Evolutionary conservation across 1,140 invertebrate genomes (phyloP), one percentile per base, ranked within the genome.

Genomic region (Leptinotarsa lineolata): DNA sequence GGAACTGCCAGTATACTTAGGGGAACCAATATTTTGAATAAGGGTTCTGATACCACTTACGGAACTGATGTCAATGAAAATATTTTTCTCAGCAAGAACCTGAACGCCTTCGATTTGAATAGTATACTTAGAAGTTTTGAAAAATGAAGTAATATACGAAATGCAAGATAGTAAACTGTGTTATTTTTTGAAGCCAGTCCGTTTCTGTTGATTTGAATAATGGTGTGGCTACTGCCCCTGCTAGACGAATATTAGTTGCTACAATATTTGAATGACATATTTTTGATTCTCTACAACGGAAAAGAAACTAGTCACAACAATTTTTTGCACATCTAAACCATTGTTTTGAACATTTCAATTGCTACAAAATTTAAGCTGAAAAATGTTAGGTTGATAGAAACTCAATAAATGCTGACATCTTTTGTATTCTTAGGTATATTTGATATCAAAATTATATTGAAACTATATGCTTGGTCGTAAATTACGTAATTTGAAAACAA

Each of bases 361-460:
- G 21, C 21, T 22, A 22, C 21, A 22, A 22, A 22, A 22, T 22
- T 22, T 22, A 22, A 2, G 21, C 21, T 22, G 21, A 22, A 22
- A 22, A 22, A 22, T 22, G 2, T 22, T 22, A 22, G 8, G 11
- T 46, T 46, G 45, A 46, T 4, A 16, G 15, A 46, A 11, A 46
- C 8, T 2, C 21, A 46, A 46, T 1, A 46, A 46, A 79, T 84
- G 81, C 75, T 88, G 85, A 78, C 83, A 83, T 79, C 86, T 72
- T 76, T 78, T 78, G 76, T 76, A 76, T 75, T 71, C 85, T 12
- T 88, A 48, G 88, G 86, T 78, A 83, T 82, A 44, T 85, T 88
- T 88, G 88, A 74, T 80, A 87, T 76, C 86, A 80, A 76, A 86
- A 85, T 74, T 46, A 85, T 81, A 81, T 86, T 64, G 82, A 84